A percentile compares a stretch with the other conserved stretches of the same genome.
These are phyloP conservation scores for Hyalella azteca DNA, from an alignment of 2,888 invertebrate genomes.

Conservation along the genomic window DNA sequence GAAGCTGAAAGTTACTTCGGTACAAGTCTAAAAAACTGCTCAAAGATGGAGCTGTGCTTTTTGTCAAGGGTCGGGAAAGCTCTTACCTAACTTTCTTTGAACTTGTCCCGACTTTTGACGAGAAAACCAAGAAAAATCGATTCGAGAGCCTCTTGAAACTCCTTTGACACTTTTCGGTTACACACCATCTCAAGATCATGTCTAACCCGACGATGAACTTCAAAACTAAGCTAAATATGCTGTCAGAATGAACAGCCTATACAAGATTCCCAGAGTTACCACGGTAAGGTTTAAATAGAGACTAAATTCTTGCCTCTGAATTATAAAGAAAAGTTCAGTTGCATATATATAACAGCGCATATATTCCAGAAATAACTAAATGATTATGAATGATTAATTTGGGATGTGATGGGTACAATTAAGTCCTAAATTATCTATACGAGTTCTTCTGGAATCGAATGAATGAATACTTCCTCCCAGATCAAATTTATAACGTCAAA, in stretches of 20 bases:
- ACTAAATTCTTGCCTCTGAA: no score
- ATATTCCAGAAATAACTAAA: no score
- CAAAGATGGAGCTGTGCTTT: neutral
- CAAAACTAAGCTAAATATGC: neutral
- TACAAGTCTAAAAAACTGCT: neutral
- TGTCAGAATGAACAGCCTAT: neutral
- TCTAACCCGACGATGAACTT: neutral
- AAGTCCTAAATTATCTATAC: no score
- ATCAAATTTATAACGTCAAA: no score
- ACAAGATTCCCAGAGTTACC: no score
- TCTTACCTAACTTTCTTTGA: neutral
- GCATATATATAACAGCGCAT: no score
- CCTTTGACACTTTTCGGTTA: neutral
- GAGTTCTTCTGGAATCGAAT: no score
- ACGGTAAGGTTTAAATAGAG: no score
- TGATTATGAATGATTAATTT: no score
- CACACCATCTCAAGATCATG: neutral
- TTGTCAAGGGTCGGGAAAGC: conserved; percentile 3
- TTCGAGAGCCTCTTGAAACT: neutral
- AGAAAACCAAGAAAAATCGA: conserved; percentile 4
- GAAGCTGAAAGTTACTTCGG: neutral
- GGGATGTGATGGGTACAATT: no score
- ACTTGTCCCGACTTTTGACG: conserved; percentile 3
- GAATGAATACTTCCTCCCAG: no score
- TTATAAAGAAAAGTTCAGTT: no score